A percentile compares a stretch with the other conserved stretches of the same genome.
These are phyloP conservation scores for Melanotaenia maccullochi DNA, from an alignment of 2,797 vertebrate genomes.

Conservation along the genomic window DNA sequence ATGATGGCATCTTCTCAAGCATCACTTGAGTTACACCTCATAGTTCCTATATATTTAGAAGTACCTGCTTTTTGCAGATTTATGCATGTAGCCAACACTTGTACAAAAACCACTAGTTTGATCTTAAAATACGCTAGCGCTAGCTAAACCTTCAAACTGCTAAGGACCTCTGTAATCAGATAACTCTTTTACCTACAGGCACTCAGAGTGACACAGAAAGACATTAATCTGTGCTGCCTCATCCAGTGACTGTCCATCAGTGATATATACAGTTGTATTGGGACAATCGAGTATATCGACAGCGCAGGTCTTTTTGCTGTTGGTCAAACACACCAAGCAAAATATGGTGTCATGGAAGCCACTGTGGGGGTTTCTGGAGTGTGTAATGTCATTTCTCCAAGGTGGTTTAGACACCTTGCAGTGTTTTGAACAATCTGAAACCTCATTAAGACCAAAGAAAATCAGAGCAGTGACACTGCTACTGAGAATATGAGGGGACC, in stretches of 20 bases:
- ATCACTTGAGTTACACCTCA: not conserved
- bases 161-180: not conserved
- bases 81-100: not conserved
- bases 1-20: not conserved
- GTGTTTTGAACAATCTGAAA: conserved; percentile 59
- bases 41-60: not conserved
- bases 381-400: conserved; percentile 26
- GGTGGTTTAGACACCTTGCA: conserved; percentile 38
- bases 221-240: conserved; percentile 19
- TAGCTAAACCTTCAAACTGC: not conserved
- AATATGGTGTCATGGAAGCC: conserved; percentile 43
- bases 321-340: conserved; percentile 12
- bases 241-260: conserved; percentile 23
- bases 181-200: not conserved
- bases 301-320: conserved; percentile 18
- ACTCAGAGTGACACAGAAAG: conserved; percentile 7
- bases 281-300: conserved; percentile 5
- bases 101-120: not conserved
- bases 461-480: conserved; percentile 37
- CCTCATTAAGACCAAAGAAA: conserved; percentile 61
- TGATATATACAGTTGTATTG: conserved; percentile 11
- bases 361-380: conserved; percentile 19
- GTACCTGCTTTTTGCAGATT: not conserved
- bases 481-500: conserved; percentile 29
- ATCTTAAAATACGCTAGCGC: not conserved